Evolutionary conservation across 2,113 vertebrate species (phyloP).

Genomic region (Xiphias gladius): DNA sequence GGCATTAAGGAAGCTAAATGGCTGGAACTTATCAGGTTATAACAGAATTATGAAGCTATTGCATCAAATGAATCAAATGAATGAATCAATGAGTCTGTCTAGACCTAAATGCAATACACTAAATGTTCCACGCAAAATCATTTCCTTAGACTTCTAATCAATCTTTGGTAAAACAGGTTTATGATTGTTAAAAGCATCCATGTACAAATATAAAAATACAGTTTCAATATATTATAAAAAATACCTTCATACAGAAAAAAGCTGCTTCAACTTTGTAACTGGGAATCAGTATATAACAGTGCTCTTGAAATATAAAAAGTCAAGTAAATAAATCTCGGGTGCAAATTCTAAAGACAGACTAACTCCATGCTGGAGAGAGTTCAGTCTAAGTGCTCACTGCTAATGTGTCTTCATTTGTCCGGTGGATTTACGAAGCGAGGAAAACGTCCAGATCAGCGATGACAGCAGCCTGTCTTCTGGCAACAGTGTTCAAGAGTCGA

Average conservation of each 20-base stretch:
- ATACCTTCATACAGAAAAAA: conserved; percentile 65
- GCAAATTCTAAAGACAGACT: conserved; percentile 71
- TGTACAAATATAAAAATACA: conserved; percentile 65
- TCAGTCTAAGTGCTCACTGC: conserved; percentile 72
- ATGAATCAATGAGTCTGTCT: not conserved
- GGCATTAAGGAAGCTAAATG: not conserved
- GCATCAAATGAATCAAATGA: conserved; percentile 2
- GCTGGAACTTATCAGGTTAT: not conserved
- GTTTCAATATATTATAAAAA: conserved; percentile 54
- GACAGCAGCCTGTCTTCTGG: conserved; percentile 88
- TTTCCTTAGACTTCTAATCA: not conserved
- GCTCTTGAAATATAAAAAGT: conserved; percentile 59
- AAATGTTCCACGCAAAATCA: conserved; percentile 1
- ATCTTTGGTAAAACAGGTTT: conserved; percentile 73
- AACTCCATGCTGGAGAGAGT: conserved; percentile 19
- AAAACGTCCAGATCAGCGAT: conserved; percentile 89
- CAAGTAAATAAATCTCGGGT: conserved; percentile 74
- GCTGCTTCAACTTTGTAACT: conserved; percentile 60
- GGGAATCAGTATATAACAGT: conserved; percentile 71
- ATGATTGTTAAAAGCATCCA: conserved; percentile 50
- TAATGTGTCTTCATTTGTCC: conserved; percentile 29
- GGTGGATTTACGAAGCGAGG: conserved; percentile 77
- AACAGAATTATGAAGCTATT: not conserved
- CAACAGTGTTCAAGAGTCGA: conserved; percentile 84
- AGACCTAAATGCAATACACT: conserved; percentile 12